Evolutionary conservation across 2,113 vertebrate species (phyloP).

Genomic region (Sminthopsis crassicaudata): DNA sequence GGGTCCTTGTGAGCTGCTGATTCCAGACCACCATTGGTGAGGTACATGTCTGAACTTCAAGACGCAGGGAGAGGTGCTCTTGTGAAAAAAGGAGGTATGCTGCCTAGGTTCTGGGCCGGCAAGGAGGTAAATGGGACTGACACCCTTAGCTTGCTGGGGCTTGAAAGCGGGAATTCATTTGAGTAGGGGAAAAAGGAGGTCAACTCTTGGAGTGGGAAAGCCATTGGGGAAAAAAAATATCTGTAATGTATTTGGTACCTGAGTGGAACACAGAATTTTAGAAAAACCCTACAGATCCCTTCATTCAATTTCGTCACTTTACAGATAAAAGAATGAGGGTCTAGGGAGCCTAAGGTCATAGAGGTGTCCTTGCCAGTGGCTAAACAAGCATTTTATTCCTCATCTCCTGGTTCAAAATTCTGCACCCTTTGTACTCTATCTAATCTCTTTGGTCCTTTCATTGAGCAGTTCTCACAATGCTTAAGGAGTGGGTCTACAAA

Average conservation of each 20-base stretch:
- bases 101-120: too few species aligned
- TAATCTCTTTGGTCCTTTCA: background rate
- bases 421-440: background rate
- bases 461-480: background rate
- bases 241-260: background rate
- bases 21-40: too few species aligned
- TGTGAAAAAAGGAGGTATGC: too few species aligned
- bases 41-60: too few species aligned
- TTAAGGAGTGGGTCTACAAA: background rate
- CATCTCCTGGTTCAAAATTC: background rate
- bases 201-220: background rate
- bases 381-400: background rate
- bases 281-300: background rate
- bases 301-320: background rate
- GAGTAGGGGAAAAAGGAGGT: too few species aligned
- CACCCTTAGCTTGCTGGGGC: too few species aligned
- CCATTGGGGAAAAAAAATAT: background rate
- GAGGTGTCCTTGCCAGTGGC: background rate
- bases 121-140: too few species aligned
- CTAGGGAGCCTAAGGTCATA: background rate
- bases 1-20: too few species aligned
- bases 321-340: background rate
- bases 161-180: too few species aligned
- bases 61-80: too few species aligned
- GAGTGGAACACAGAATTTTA: background rate